Evolutionary conservation across 2,888 invertebrate genomes (phyloP).

Genomic region (Rhodophaea formosa): DNA sequence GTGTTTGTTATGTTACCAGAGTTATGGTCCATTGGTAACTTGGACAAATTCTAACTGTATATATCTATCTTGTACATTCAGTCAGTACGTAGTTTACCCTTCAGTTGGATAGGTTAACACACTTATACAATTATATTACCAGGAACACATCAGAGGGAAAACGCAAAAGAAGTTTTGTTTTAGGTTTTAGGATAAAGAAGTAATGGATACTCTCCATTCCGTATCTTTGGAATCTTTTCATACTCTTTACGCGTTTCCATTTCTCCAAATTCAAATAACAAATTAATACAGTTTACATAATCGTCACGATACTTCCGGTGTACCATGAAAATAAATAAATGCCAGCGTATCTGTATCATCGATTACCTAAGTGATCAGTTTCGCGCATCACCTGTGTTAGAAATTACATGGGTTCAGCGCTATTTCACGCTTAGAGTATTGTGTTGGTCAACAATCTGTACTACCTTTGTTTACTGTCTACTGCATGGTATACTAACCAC

Average conservation of each 20-base stretch:
- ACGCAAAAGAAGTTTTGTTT: too few species aligned
- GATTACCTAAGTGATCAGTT: constrained; percentile 5
- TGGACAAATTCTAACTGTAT: too few species aligned
- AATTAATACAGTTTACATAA: not conserved
- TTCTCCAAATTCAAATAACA: not conserved
- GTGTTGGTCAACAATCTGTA: not conserved
- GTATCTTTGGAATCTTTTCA: not conserved
- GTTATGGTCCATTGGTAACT: too few species aligned
- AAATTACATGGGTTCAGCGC: constrained; percentile 1
- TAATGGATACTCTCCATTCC: too few species aligned
- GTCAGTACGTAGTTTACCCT: too few species aligned
- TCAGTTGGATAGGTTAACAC: too few species aligned
- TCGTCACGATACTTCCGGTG: not conserved
- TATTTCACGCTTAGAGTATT: constrained; percentile 3
- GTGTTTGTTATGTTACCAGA: too few species aligned
- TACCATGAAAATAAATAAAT: not conserved
- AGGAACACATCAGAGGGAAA: too few species aligned
- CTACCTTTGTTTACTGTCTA: not conserved
- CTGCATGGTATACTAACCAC: too few species aligned
- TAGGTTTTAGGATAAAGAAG: too few species aligned
- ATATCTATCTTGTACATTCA: too few species aligned
- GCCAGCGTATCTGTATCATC: constrained; percentile 9
- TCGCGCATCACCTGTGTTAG: constrained; percentile 14
- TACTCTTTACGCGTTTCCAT: not conserved
- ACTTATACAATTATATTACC: too few species aligned